Evolutionary conservation across 2,797 vertebrate species (phyloP).

Genomic region (Staurois parvus): DNA sequence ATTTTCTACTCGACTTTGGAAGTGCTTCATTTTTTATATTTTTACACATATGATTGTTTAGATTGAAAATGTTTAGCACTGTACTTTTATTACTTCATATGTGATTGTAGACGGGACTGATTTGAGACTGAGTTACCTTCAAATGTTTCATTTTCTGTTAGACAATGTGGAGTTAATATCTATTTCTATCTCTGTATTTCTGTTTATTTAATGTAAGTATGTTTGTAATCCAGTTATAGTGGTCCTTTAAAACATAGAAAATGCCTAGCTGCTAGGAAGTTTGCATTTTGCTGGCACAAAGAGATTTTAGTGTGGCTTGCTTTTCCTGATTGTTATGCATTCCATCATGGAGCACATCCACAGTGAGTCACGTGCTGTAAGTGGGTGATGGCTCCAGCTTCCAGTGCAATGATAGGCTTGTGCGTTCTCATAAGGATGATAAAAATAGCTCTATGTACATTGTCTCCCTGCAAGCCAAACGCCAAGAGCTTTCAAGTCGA

Average conservation of each 20-base stretch:
- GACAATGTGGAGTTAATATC: background rate
- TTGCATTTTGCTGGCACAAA: background rate
- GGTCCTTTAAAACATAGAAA: background rate
- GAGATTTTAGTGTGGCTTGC: background rate
- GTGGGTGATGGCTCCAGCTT: background rate
- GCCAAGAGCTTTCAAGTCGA: background rate
- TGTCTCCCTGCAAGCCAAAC: slow-evolving; percentile 13
- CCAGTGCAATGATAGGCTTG: slow-evolving; percentile 18
- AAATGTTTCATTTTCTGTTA: background rate
- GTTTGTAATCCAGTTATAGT: background rate
- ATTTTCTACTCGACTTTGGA: too few species aligned
- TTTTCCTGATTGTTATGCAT: slow-evolving; percentile 22
- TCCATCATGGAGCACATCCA: slow-evolving; percentile 24
- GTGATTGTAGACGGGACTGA: too few species aligned
- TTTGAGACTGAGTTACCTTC: too few species aligned
- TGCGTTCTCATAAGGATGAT: slow-evolving; percentile 9
- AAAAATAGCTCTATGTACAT: slow-evolving; percentile 25
- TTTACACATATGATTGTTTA: too few species aligned
- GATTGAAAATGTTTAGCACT: too few species aligned
- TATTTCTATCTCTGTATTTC: background rate
- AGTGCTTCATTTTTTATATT: too few species aligned
- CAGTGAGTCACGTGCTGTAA: slow-evolving; percentile 5
- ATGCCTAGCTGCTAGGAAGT: background rate
- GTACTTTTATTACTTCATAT: too few species aligned
- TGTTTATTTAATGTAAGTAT: background rate